A percentile compares a stretch with the other conserved stretches of the same genome.
Evolutionary conservation across 2,888 invertebrate genomes (phyloP).

Genomic region (Merodon equestris): DNA sequence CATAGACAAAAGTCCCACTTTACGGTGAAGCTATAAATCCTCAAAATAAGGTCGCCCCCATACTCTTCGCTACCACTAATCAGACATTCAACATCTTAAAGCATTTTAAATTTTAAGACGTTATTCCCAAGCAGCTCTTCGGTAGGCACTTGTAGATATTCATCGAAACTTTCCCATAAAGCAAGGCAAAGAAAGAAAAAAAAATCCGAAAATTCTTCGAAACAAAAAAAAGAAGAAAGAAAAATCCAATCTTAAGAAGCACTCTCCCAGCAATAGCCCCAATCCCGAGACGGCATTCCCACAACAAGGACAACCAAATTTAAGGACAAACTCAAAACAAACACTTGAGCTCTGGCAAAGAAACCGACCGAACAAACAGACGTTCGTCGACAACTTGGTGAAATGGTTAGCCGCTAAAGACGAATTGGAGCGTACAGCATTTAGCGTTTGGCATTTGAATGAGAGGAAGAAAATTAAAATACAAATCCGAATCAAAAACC

Average conservation of each 20-base stretch:
- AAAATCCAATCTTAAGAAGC: constrained; percentile 26
- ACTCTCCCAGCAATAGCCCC: constrained; percentile 18
- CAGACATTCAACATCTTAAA: background rate
- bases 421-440: constrained; percentile 47
- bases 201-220: background rate
- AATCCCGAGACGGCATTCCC: constrained; percentile 1
- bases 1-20: too few relatives aligned
- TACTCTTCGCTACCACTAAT: too few relatives aligned
- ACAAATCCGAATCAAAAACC: constrained; percentile 5
- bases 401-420: constrained; percentile 4
- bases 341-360: constrained; percentile 42
- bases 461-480: constrained; percentile 29
- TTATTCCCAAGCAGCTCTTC: constrained; percentile 2
- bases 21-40: too few relatives aligned
- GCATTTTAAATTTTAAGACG: background rate
- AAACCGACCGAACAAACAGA: constrained; percentile 29
- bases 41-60: too few relatives aligned
- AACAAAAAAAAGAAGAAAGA: background rate
- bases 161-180: constrained; percentile 4
- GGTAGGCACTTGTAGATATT: background rate
- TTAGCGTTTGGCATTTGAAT: constrained; percentile 31
- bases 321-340: constrained; percentile 47
- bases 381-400: too few relatives aligned
- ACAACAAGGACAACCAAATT: constrained; percentile 41
- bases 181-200: background rate